Conservation (phyloP, 2,797 vertebrate species). For the Halcyon leucocephala region DNA sequence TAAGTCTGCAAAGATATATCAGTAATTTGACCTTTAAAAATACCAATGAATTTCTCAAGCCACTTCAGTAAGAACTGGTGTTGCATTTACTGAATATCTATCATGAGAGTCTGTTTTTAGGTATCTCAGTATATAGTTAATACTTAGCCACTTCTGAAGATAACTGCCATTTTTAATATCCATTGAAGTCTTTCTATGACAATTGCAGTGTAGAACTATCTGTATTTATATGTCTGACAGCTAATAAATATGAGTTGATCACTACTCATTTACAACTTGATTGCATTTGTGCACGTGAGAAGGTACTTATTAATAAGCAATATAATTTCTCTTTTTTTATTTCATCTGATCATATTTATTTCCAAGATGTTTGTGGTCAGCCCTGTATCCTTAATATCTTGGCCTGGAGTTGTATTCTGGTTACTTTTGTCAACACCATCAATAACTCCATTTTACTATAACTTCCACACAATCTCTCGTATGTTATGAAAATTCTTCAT, state of each 20-base stretch:
- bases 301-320: neutral
- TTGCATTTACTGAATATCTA: neutral
- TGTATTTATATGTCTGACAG: neutral
- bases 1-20: neutral
- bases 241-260: neutral
- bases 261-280: neutral
- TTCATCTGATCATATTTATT: neutral
- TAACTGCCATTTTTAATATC: neutral
- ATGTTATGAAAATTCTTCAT: neutral
- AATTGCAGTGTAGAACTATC: neutral
- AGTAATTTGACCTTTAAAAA: neutral
- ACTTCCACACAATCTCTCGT: neutral
- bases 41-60: neutral
- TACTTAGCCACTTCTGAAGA: neutral
- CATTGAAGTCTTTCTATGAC: neutral
- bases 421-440: neutral
- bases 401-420: neutral
- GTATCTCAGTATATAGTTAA: neutral
- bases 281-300: neutral
- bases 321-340: neutral
- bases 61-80: neutral
- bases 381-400: rapidly evolving
- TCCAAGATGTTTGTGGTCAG: neutral
- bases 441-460: neutral
- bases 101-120: neutral